These are phyloP conservation scores for Caloenas nicobarica DNA, from an alignment of 2,113 vertebrate genomes.

Conservation along the genomic window DNA sequence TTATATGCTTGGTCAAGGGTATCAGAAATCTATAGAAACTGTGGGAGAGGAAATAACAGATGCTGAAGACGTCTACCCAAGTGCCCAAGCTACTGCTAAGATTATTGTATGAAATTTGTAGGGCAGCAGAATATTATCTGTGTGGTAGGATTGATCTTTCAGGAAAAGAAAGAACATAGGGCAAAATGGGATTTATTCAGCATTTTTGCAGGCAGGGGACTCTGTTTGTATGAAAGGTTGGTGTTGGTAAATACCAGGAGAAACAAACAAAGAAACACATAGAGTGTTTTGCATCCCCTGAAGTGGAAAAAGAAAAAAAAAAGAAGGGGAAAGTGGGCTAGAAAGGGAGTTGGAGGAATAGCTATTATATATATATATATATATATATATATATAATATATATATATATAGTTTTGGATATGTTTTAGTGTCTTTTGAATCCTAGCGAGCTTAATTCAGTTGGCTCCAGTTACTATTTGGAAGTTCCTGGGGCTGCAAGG, in stretches of 20 bases:
- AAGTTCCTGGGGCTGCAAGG: background rate
- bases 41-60: background rate
- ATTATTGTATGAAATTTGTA: slow-evolving; percentile 13
- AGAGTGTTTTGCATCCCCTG: background rate
- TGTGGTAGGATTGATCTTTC: slow-evolving; percentile 1
- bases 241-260: background rate
- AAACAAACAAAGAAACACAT: background rate
- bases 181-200: background rate
- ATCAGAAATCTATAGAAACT: slow-evolving; percentile 29
- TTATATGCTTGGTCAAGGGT: background rate
- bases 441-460: background rate
- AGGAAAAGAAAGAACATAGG: background rate
- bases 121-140: background rate
- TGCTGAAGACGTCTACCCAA: background rate
- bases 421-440: background rate
- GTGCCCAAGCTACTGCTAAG: background rate
- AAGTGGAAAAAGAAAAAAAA: background rate
- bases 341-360: background rate
- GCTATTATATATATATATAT: too few relatives aligned
- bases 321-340: background rate
- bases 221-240: background rate
- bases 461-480: background rate
- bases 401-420: background rate
- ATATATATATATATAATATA: too few relatives aligned
- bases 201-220: background rate